Conservation (phyloP, 2,113 vertebrate species). For the Orthonyx spaldingii region DNA sequence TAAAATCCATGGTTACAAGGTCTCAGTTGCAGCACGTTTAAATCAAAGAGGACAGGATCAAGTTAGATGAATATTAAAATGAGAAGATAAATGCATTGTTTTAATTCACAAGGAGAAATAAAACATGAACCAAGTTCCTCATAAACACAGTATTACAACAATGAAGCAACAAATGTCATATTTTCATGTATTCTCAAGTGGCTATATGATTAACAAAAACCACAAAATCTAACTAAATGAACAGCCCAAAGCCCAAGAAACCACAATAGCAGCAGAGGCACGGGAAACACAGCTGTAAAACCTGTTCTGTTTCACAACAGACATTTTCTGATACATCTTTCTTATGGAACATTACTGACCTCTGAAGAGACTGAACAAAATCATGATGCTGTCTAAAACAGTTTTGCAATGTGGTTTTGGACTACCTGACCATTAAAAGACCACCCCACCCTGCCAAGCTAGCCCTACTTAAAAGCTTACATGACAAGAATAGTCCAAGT, state of each 20-base stretch:
- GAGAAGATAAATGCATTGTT: constrained; percentile 1
- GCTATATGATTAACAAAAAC: background rate
- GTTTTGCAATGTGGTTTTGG: background rate
- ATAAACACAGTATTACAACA: constrained; percentile 1
- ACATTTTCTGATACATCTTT: background rate
- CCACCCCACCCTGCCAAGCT: background rate
- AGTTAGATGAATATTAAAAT: background rate
- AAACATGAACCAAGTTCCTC: background rate
- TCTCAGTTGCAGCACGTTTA: background rate
- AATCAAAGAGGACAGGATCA: constrained; percentile 23
- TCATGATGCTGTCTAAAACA: background rate
- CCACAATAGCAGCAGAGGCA: background rate
- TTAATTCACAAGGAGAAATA: background rate
- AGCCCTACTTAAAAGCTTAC: background rate
- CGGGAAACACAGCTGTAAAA: background rate
- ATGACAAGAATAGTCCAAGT: background rate
- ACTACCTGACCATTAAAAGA: background rate
- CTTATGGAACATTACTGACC: background rate
- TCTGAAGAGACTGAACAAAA: background rate
- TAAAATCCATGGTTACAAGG: background rate
- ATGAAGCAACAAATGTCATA: background rate
- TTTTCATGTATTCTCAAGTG: background rate
- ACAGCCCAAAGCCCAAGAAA: background rate
- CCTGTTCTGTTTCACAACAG: background rate
- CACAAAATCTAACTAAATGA: background rate